Evolutionary conservation across 2,888 invertebrate genomes (phyloP).

Genomic region (Acanthosepion esculentum): DNA sequence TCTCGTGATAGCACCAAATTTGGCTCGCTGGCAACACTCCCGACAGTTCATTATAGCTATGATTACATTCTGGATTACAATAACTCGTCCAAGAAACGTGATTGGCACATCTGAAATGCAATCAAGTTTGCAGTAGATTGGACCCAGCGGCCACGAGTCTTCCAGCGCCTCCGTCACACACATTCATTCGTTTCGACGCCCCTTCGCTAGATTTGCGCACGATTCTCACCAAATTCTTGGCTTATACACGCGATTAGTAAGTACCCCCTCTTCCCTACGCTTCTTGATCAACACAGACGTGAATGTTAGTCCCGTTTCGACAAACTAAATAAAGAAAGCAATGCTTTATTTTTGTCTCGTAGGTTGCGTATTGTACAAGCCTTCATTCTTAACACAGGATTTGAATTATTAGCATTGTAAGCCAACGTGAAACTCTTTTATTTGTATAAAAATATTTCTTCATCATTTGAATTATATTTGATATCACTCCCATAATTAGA

Average conservation of each 20-base stretch:
- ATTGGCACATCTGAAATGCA: constrained; percentile 23
- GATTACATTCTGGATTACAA: constrained; percentile 33
- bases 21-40: constrained; percentile 6
- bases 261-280: neutral
- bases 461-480: neutral
- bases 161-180: neutral
- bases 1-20: constrained; percentile 33
- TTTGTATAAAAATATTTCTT: neutral
- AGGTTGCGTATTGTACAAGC: neutral
- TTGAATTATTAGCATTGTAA: neutral
- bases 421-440: neutral
- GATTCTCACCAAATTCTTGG: constrained; percentile 2
- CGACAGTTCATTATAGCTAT: constrained; percentile 12
- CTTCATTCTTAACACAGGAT: neutral
- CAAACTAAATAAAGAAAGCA: constrained; percentile 1
- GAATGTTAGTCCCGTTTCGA: neutral
- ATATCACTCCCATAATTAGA: too few species aligned
- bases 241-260: neutral
- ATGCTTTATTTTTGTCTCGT: neutral
- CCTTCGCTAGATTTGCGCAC: neutral
- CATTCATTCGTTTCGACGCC: neutral
- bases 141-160: neutral
- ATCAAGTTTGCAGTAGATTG: neutral
- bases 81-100: constrained; percentile 6
- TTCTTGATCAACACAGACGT: neutral